phyloP scores from a whole-genome alignment of 2,888 invertebrate species.

The Syrphus vitripennis region DNA sequence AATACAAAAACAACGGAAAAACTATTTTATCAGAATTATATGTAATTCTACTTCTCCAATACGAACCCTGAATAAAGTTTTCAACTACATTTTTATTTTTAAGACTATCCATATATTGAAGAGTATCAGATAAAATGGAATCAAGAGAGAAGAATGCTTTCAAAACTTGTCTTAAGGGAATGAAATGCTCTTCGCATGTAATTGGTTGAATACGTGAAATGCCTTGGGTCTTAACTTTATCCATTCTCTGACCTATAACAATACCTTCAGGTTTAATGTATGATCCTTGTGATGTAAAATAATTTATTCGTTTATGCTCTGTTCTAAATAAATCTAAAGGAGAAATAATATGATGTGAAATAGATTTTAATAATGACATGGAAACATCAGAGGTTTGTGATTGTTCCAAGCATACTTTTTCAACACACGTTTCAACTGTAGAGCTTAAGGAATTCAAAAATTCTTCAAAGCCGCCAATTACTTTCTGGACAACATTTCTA shows the following conservation, averaged over 20 bases:
- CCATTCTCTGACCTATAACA: background rate
- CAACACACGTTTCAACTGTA: background rate
- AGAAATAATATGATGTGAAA: background rate
- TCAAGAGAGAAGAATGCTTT: background rate
- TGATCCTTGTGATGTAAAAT: background rate
- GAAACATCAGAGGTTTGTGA: background rate
- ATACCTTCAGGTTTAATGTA: background rate
- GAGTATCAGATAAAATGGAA: background rate
- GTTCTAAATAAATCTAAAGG: background rate
- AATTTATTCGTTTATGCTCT: background rate
- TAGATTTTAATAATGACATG: background rate
- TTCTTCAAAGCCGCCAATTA: background rate
- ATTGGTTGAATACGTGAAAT: background rate
- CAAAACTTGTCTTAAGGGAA: background rate
- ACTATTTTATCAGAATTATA: background rate
- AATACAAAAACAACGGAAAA: background rate
- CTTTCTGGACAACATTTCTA: background rate
- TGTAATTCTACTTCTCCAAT: background rate
- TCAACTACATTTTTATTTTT: background rate
- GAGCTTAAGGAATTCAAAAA: background rate
- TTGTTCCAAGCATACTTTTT: background rate
- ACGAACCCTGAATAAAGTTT: slow-evolving; percentile 4
- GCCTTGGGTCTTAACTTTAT: no score
- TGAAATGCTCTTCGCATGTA: background rate
- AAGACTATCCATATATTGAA: background rate